These are phyloP conservation scores for Quadriops clusia DNA, from an alignment of 2,888 invertebrate species.

Conservation along the genomic window DNA sequence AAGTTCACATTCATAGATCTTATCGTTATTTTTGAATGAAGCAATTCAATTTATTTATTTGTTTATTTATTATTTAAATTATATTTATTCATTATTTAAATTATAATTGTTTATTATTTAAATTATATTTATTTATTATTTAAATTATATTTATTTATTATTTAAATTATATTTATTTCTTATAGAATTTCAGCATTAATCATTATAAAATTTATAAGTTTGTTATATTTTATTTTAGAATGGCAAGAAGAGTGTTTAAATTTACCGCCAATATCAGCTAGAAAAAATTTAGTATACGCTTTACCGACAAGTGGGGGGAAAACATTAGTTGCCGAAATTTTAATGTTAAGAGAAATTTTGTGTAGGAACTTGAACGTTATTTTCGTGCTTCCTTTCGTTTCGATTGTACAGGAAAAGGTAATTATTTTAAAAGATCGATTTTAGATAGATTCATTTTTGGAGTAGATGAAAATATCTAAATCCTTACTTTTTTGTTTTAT, in stretches of 20 bases:
- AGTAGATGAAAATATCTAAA: neutral
- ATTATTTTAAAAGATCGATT: conserved; percentile 9
- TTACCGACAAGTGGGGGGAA: conserved; percentile 96
- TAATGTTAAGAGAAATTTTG: conserved; percentile 78
- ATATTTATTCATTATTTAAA: conserved; percentile 8
- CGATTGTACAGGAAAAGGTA: conserved; percentile 96
- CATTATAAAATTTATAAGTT: conserved; percentile 5
- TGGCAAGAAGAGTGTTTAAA: conserved; percentile 92
- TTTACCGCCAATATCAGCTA: conserved; percentile 56
- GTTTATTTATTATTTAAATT: too few species aligned
- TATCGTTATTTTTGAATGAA: too few species aligned
- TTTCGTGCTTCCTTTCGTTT: conserved; percentile 87
- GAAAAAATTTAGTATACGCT: conserved; percentile 80
- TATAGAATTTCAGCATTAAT: conserved; percentile 5
- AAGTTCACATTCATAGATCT: too few species aligned
- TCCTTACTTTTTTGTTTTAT: neutral
- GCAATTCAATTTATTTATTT: too few species aligned
- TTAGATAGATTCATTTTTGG: neutral
- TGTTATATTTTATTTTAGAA: conserved; percentile 48
- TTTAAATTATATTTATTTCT: conserved; percentile 8
- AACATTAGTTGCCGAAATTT: conserved; percentile 90
- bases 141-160: conserved; percentile 5
- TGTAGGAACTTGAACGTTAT: conserved; percentile 71
- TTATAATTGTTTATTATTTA: conserved; percentile 2
- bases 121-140: conserved; percentile 8